Base-by-base conservation (phyloP, 1,140 invertebrate species). In the Schlechtendalia chinensis region DNA sequence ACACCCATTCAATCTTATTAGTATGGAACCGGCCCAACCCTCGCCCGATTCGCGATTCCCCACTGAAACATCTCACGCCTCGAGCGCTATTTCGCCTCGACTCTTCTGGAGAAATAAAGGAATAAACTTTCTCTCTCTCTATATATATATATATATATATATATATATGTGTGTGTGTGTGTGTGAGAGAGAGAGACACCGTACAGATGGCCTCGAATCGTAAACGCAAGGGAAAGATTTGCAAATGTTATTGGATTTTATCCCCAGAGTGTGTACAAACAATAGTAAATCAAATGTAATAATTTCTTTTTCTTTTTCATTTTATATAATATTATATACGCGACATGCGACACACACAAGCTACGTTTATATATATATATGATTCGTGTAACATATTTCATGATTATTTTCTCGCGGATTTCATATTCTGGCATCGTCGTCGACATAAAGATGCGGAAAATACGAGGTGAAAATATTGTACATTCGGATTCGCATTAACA, bases 251-350 rank as follows among this genome's bases (percentile, higher is more conserved):
- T 77, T 27, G 39, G 32, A 14, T 61, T 12, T 10, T 19, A 27
- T 77, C 39, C 74, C 74, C 14, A n/a, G 72, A 45, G 54, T 58
- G 29, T 8, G 11, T 14, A 59, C 45, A 17, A 47, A 77, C 74
- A 45, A 27, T 61, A 77, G 74, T 77, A 77, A 77, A 77, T 77
- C 74, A 77, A 77, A 77, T 39, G 8, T 39, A 39, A 39, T 39
- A 39, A 5, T 3, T 27, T 69, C 24, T 75, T n/a, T 75, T 71
- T 74, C n/a, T 17, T 75, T 75, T 75, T 58, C 24, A n/a, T 75
- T 39, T 4, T 1, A 11, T 22, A 77, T 29, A 29, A 61, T 56
- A 6, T n/a, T 61, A 29, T 12, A 61, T 29, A 61, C 8, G 39
- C 12, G n/a, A 39, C 32, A 19, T 39, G 39, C 29, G n/a, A n/a